Evolutionary conservation across 2,888 invertebrate species (phyloP).

Genomic region (Cistogaster globosa): DNA sequence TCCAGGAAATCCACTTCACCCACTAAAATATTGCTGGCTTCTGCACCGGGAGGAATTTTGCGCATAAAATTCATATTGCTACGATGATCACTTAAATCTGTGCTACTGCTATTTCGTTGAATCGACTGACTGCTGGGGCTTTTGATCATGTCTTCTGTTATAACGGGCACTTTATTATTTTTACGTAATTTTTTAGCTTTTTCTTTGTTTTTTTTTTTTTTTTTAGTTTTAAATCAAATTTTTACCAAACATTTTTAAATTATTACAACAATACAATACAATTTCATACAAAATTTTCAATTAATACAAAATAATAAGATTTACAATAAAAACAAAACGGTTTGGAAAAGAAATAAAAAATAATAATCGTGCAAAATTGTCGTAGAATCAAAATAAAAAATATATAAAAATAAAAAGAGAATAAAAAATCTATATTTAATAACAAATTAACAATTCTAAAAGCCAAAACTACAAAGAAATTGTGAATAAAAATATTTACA

Average conservation of each 20-base stretch:
- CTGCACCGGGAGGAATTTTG: conserved; percentile 97
- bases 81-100: conserved; percentile 87
- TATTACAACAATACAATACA: conserved; percentile 37
- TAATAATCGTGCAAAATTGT: conserved; percentile 33
- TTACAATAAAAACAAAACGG: conserved; percentile 26
- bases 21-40: conserved; percentile 98
- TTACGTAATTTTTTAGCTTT: conserved; percentile 75
- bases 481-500: not conserved
- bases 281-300: conserved; percentile 30
- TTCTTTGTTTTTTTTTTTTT: conserved; percentile 26
- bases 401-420: conserved; percentile 15
- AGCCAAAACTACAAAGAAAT: not conserved
- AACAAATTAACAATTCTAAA: conserved; percentile 6
- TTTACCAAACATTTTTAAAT: conserved; percentile 23
- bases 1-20: conserved; percentile 98
- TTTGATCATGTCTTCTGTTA: conserved; percentile 87
- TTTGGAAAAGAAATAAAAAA: not conserved
- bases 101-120: conserved; percentile 89
- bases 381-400: conserved; percentile 16
- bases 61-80: conserved; percentile 96
- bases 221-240: conserved; percentile 30
- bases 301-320: conserved; percentile 14
- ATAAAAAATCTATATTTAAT: conserved; percentile 7
- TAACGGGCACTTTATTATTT: conserved; percentile 75
- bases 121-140: conserved; percentile 93